Base-by-base conservation (phyloP, 2,888 invertebrate species). In the Cataglyphis albicans region DNA sequence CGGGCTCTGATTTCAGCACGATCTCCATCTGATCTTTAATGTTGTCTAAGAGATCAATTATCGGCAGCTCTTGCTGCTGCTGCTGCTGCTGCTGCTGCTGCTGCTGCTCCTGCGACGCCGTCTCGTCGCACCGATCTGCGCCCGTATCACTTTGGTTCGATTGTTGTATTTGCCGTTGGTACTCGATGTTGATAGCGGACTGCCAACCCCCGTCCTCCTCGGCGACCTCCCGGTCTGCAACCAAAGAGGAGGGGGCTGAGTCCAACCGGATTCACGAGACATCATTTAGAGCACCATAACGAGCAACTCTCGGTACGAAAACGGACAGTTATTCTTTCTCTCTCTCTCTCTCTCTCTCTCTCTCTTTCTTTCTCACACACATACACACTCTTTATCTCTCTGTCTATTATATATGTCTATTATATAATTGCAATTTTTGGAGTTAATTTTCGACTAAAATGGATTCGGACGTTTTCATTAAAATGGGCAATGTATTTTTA, bases 161-260 rank as follows among this genome's bases (percentile, higher is more conserved):
- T 90, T 88, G 89, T 82, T 87, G 89, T 85, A 86, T 87, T 89
- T 88, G 87, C 85, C 89, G 91, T 86, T 91, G 92, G 80, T 89
- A 87, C 84, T 89, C 90, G 89, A 90, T 91, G 89, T 88, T 91
- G 90, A 88, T 90, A 85, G 90, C 91, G 92, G 93, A 94, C 92
- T 92, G 93, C 93, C 93, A 93, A 93, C 94, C 94, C 94, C 94
- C 94, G 92, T 94, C 94, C 94, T 94, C 94, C 93, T 93, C 94
- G 92, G 93, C 92, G 94, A 94, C 94, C 94, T 94, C 94, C 94
- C 91, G 94, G 94, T 94, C 94, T 94, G 94, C 93, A 94, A 94
- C 94, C 94, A 94, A 94, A 94, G 94, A 94, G 94, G 94, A 94
- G 93, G 93, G 93, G 93, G 94, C 94, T 94, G 92, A 94, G 94